Base-by-base conservation (phyloP, 2,797 vertebrate genomes). In the Enteromius fasciolatus region DNA sequence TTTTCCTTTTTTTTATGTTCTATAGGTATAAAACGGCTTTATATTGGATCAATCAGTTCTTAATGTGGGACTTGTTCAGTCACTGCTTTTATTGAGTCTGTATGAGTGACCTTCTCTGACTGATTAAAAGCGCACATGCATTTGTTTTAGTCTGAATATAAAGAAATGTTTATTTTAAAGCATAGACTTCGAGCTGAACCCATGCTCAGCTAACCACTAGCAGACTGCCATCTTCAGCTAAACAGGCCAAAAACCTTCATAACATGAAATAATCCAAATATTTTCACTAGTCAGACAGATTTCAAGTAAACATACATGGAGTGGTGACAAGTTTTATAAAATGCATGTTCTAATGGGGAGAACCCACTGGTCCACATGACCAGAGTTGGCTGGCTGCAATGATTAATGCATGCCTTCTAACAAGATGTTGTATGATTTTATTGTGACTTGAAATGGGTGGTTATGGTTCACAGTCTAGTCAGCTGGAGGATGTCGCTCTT, bases 301-400 rank as follows among this genome's bases (percentile, higher is more conserved):
- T 44, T 74, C 15, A 61, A 48, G 7, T 69, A 80, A 80, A 46
- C 48, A 39, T 76, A 25, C 25, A 28, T 10, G 9, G 28, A 59
- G 28, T 57, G 2, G 83, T 76, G 39, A 52, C 50, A 44, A 36
- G 74, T 74, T 81, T 79, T 69, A 76, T 75, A 64, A 69, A 54
- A 74, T 25, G 15, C 33, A 82, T 76, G 66, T 54, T 25, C 46
- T 28, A 5, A 31, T 48, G 17, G 8, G 1, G 44, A 78, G 68
- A 36, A 46, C 44, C 46, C 28, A 25, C 39, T 63, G 57, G n/a
- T 50, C n/a, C 57, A 73, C 5, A 2, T 5, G 4, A 70, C 28
- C 41, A 23, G 11, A 48, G 28, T 50, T 73, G 10, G 25, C 48
- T 54, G 64, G 31, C 20, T 54, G 15, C 25, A 10, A 48, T 48